Conservation (phyloP, 1,140 invertebrate species). For the Globodera rostochiensis region DNA sequence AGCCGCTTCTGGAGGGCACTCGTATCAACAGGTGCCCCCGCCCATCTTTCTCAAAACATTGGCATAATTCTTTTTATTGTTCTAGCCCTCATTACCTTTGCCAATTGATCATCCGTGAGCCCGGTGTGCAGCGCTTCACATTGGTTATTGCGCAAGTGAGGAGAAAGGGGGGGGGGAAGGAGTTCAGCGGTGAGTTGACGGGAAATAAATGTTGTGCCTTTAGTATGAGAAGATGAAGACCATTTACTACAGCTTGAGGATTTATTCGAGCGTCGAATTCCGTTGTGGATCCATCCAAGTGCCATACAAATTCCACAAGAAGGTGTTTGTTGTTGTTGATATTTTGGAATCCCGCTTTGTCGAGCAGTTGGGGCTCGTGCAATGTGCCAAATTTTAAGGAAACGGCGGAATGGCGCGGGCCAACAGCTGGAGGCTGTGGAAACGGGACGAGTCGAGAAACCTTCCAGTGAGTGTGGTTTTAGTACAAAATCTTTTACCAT, state of each 20-base stretch:
- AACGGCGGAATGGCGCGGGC: constrained; percentile 75
- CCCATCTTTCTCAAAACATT: background rate
- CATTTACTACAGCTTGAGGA: constrained; percentile 87
- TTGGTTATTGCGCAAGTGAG: constrained; percentile 73
- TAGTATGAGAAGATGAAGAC: constrained; percentile 92
- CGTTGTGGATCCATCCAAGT: constrained; percentile 77
- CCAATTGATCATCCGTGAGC: constrained; percentile 77
- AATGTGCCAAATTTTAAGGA: constrained; percentile 47
- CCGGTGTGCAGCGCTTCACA: constrained; percentile 75
- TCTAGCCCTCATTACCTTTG: constrained; percentile 88
- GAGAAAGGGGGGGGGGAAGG: too few relatives aligned
- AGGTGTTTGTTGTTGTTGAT: constrained; percentile 62
- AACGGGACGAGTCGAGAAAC: constrained; percentile 70
- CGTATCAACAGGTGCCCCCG: constrained; percentile 75
- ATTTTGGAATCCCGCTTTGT: background rate
- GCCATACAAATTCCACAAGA: constrained; percentile 74
- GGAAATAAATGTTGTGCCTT: constrained; percentile 68
- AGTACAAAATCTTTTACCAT: background rate
- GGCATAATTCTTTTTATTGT: background rate
- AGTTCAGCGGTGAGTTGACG: background rate
- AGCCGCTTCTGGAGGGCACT: constrained; percentile 86
- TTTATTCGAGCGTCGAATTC: constrained; percentile 84
- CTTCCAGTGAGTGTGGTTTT: constrained; percentile 39
- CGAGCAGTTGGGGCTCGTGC: too few relatives aligned
- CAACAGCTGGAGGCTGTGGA: constrained; percentile 83